These are phyloP conservation scores for Sebastes vulpes DNA, from an alignment of 2,797 vertebrate genomes.

Conservation along the genomic window DNA sequence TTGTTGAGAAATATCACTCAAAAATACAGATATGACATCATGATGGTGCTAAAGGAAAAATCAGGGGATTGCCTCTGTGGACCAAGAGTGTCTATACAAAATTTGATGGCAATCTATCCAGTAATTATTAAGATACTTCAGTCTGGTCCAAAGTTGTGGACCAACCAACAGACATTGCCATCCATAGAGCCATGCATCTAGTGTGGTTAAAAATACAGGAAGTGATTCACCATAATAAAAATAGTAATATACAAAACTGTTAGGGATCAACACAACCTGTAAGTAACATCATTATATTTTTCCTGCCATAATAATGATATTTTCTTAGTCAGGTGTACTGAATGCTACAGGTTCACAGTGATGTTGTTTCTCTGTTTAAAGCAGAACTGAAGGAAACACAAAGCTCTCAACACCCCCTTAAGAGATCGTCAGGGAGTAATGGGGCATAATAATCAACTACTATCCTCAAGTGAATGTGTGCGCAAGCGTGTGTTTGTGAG, in stretches of 20 bases:
- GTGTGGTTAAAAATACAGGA: neutral
- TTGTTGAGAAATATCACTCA: neutral
- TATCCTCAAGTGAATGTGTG: conserved; percentile 24
- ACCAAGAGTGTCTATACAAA: neutral
- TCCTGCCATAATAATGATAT: neutral
- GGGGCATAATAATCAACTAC: conserved; percentile 54
- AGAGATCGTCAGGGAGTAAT: conserved; percentile 62
- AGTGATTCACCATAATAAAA: neutral
- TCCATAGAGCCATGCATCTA: too few species aligned
- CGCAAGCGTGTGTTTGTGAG: conserved; percentile 2
- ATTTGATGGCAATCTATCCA: neutral
- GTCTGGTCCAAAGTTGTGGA: neutral
- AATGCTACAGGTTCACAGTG: conserved; percentile 23
- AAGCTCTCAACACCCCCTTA: conserved; percentile 31
- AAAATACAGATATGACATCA: neutral
- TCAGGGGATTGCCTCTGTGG: neutral
- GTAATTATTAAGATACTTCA: neutral
- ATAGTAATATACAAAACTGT: neutral
- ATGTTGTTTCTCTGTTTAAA: conserved; percentile 31
- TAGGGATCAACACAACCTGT: neutral
- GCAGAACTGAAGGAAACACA: conserved; percentile 10
- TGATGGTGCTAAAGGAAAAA: neutral
- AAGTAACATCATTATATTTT: neutral
- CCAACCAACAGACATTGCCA: neutral
- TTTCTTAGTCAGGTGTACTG: neutral